Evolutionary conservation across 2,113 vertebrate genomes (phyloP).

Genomic region (Caranx melampygus): DNA sequence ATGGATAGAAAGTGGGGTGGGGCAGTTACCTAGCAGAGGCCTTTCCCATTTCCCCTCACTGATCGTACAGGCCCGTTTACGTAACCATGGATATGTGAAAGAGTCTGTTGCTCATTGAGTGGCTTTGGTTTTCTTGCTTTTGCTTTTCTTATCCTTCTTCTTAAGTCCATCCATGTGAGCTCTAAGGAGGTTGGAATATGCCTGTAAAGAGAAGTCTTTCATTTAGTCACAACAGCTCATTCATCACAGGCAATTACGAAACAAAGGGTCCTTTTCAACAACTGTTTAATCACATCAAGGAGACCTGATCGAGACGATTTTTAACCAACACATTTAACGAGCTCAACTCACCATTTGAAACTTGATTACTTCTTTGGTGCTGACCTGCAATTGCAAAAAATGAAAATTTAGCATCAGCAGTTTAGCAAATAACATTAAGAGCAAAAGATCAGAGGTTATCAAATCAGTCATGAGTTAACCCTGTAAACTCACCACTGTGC

Average conservation of each 20-base stretch:
- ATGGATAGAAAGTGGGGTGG: slow-evolving; percentile 7
- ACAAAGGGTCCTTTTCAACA: neutral
- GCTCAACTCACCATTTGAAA: slow-evolving; percentile 96
- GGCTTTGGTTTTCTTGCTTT: slow-evolving; percentile 98
- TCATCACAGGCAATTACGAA: neutral
- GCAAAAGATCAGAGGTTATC: neutral
- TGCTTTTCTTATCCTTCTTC: slow-evolving; percentile 99
- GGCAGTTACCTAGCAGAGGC: slow-evolving; percentile 19
- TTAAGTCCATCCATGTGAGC: slow-evolving; percentile 99
- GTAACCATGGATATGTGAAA: slow-evolving; percentile 38
- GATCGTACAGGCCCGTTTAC: slow-evolving; percentile 55
- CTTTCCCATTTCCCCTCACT: slow-evolving; percentile 28
- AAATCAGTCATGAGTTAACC: neutral
- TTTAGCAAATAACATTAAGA: neutral
- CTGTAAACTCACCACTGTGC: slow-evolving; percentile 91
- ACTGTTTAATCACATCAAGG: neutral
- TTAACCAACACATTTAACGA: neutral
- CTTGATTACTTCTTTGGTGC: slow-evolving; percentile 98
- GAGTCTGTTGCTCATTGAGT: slow-evolving; percentile 88
- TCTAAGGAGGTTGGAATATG: slow-evolving; percentile 96
- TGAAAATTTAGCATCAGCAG: neutral
- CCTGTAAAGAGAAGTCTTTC: slow-evolving; percentile 78
- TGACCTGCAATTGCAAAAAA: slow-evolving; percentile 86
- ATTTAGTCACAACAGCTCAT: neutral
- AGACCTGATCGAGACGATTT: neutral